Base-by-base conservation (phyloP, 2,113 vertebrate genomes). In the Syngnathus floridae region DNA sequence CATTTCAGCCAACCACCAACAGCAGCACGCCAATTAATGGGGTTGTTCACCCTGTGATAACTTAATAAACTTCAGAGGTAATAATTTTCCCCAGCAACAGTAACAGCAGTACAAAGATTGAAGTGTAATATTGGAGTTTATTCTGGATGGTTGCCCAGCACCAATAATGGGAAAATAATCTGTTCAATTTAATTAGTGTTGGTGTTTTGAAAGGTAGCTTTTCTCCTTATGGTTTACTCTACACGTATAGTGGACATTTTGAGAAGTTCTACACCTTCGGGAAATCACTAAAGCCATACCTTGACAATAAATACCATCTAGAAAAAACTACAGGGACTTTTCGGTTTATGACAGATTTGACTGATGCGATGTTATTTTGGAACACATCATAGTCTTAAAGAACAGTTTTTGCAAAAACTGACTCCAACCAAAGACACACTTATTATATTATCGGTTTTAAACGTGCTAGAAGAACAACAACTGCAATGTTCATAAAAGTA, bases 81-180 rank as follows among this genome's bases (percentile, higher is more conserved):
- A 89, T 84, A 87, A 86, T 78, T 86, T 89, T 86, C 1, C 76
- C 82, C 49, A 26, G 67, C 58, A 43, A 38, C 65, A 46, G 26
- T 31, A 37, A 62, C 63, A 66, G 56, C 72, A 84, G 77, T 76
- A 85, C 77, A 88, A 84, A 88, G 82, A 66, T 70, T 82, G 79
- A 77, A 71, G 66, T 87, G 86, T 81, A 85, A 87, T 88, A 58
- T 82, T 81, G 77, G 78, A 83, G 88, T 90, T 91, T 89, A 80
- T 88, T 84, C 88, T 92, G 91, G 90, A 89, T 75, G 69, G 59
- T 68, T 69, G 90, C 90, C 90, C 90, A 78, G 61, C 77, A 60
- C 57, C 64, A 45, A 87, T 84, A 89, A 84, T 38, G 59, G 3
- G 36, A 60, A 60, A n/a, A 78, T 77, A 79, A 83, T 87, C 83